Evolutionary conservation across 1,140 invertebrate species (phyloP).

Genomic region (Caenorhabditis tropicalis): DNA sequence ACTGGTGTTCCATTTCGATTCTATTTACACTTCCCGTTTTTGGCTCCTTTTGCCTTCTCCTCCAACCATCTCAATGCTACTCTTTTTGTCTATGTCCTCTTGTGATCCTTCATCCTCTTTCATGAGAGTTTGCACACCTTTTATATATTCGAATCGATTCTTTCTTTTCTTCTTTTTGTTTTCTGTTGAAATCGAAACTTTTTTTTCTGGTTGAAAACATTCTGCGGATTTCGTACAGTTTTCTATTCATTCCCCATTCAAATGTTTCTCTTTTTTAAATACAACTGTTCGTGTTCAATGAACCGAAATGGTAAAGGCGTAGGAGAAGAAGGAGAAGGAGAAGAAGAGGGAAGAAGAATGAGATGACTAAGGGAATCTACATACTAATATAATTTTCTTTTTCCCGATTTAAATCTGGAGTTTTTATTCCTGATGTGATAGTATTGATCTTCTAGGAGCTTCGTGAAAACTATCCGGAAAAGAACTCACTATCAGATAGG

Average conservation of each 20-base stretch:
- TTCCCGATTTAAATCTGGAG: too few relatives aligned
- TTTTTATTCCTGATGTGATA: too few relatives aligned
- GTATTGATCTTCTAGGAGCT: too few relatives aligned
- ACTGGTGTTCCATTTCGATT: constrained; percentile 36
- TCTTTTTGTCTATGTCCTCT: constrained; percentile 4
- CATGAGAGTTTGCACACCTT: constrained; percentile 38
- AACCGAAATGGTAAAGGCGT: constrained; percentile 7
- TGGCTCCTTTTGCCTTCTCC: neutral
- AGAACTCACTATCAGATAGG: too few relatives aligned
- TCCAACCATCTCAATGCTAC: neutral
- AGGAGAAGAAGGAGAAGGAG: neutral
- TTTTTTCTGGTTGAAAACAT: neutral
- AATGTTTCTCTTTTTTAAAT: neutral
- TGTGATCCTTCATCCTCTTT: constrained; percentile 1
- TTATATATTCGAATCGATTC: neutral
- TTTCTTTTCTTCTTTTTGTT: too few relatives aligned
- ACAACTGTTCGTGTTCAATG: constrained; percentile 30
- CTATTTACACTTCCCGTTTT: constrained; percentile 44
- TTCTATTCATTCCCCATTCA: neutral
- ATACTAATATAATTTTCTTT: neutral
- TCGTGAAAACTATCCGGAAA: too few relatives aligned
- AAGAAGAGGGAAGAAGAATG: too few relatives aligned
- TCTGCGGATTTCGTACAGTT: constrained; percentile 36
- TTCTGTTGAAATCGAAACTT: constrained; percentile 7
- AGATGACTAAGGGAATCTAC: too few relatives aligned